phyloP scores from a whole-genome alignment of 2,797 vertebrate genomes.

The Alectoris magna region DNA sequence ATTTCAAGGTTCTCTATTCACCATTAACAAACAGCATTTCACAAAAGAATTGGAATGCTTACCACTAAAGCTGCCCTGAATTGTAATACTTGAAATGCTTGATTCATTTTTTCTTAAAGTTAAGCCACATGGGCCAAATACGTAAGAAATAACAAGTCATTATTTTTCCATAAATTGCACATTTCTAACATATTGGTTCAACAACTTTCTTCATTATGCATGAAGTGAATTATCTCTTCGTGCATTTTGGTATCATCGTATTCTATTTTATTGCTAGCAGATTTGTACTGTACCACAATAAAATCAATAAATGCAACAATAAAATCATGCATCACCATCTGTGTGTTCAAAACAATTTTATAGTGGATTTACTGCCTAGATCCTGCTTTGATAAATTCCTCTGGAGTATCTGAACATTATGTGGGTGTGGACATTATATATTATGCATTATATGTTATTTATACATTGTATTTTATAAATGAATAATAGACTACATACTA shows the following conservation, averaged over 20 bases:
- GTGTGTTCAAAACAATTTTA: slow-evolving; percentile 2
- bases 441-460: too few relatives aligned
- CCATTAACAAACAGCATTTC: background rate
- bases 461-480: background rate
- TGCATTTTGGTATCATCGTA: background rate
- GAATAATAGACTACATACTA: background rate
- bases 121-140: background rate
- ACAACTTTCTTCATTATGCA: background rate
- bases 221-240: background rate
- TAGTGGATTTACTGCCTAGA: background rate
- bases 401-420: background rate
- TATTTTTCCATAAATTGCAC: background rate
- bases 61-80: background rate
- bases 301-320: slow-evolving; percentile 51
- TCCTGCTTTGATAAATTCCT: background rate
- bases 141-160: background rate
- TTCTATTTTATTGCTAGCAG: slow-evolving; percentile 16
- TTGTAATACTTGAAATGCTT: background rate
- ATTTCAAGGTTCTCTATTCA: background rate
- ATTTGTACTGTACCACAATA: slow-evolving; percentile 3
- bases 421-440: background rate
- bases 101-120: background rate
- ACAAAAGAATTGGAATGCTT: background rate
- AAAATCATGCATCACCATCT: slow-evolving; percentile 37
- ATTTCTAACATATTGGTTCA: background rate